phyloP scores from a whole-genome alignment of 2,888 invertebrate genomes.

The Uropetala carovei region DNA sequence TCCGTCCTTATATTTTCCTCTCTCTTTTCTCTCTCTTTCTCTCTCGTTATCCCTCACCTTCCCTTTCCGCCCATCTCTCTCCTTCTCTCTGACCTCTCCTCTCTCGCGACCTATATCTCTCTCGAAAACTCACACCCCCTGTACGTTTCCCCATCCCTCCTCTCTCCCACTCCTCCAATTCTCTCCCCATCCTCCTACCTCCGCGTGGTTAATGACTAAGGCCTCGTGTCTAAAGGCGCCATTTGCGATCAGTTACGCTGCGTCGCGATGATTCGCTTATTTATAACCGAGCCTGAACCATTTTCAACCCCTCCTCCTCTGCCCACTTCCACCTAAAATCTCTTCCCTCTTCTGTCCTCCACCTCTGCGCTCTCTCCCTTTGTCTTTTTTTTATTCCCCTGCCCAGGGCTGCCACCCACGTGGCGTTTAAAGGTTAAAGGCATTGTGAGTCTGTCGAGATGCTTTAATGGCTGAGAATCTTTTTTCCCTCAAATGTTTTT shows the following conservation, averaged over 20 bases:
- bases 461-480: not conserved
- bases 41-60: slow-evolving; percentile 17
- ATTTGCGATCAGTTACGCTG: slow-evolving; percentile 24
- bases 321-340: not conserved
- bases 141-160: not conserved
- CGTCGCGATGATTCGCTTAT: not conserved
- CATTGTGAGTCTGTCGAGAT: not conserved
- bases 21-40: not conserved
- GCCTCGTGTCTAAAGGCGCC: slow-evolving; percentile 28
- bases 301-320: not conserved
- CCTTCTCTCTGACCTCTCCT: not conserved
- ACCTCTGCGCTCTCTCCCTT: not conserved
- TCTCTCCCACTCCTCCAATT: not conserved
- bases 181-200: not conserved
- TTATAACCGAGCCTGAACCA: not conserved
- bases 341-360: not conserved
- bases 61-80: not conserved
- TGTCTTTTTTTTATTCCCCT: no score
- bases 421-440: not conserved
- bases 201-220: not conserved
- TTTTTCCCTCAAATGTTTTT: not conserved
- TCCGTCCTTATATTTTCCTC: not conserved
- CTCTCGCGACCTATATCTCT: not conserved
- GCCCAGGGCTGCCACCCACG: not conserved
- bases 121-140: not conserved